These are phyloP conservation scores for Acronicta alni DNA, from an alignment of 2,888 invertebrate genomes.

Conservation along the genomic window DNA sequence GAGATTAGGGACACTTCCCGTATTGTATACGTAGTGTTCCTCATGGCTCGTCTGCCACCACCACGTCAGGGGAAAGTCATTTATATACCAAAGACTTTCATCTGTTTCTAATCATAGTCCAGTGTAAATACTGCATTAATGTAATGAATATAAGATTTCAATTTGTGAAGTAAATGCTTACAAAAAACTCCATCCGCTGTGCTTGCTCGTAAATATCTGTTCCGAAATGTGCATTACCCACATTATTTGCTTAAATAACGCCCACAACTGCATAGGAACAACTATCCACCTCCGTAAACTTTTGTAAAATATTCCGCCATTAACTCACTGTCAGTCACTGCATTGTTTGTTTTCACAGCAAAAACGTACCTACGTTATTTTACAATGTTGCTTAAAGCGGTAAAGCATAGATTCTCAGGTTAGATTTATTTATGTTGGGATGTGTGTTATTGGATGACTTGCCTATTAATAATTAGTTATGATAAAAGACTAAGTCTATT, in stretches of 20 bases:
- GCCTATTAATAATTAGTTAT: too few species aligned
- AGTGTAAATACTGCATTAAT: conserved; percentile 7
- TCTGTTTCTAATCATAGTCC: background rate
- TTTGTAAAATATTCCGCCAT: conserved; percentile 26
- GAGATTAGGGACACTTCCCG: too few species aligned
- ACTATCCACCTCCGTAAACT: conserved; percentile 8
- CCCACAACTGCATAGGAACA: conserved; percentile 29
- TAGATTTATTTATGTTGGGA: background rate
- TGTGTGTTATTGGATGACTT: too few species aligned
- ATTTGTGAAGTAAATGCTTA: conserved; percentile 11
- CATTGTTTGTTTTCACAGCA: conserved; percentile 28
- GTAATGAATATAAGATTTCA: conserved; percentile 21
- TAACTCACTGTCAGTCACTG: conserved; percentile 35
- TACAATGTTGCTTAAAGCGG: background rate
- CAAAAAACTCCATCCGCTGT: conserved; percentile 10
- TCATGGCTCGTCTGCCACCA: too few species aligned
- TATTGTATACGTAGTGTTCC: too few species aligned
- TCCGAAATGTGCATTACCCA: conserved; percentile 12
- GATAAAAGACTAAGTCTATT: too few species aligned
- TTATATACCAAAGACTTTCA: background rate
- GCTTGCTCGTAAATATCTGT: conserved; percentile 5
- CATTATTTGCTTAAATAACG: conserved; percentile 21
- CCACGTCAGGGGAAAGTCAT: too few species aligned
- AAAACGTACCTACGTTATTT: conserved; percentile 5
- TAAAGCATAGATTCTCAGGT: background rate